Base-by-base conservation (phyloP, 2,888 invertebrate species). In the Yponomeuta cagnagella region DNA sequence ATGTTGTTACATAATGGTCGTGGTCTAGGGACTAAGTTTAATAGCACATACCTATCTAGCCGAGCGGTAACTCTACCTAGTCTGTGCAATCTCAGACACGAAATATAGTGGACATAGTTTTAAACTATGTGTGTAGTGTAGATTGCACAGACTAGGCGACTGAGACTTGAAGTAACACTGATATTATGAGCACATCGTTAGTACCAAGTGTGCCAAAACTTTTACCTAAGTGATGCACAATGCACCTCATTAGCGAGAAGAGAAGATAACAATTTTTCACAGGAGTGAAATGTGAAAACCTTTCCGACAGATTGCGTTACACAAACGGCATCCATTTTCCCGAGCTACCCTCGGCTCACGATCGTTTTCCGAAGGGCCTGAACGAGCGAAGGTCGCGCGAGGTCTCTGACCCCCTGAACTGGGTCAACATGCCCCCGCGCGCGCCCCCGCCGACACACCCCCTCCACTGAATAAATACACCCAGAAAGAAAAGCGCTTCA, bases 341-440 rank as follows among this genome's bases (percentile, higher is more conserved):
- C 4, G 52, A 58, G 12, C 52, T 8, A 43, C 52, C 15, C 12
- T 58, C 52, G 52, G 52, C 79, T 82, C 76, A 79, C 78, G 78
- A 77, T 79, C 79, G 78, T 77, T 80, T 80, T 81, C 84, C 83
- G 84, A 82, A 86, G 82, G 86, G 76, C 85, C 87, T 86, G 52
- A 12, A 85, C 81, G 71, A 12, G 33, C 89, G 91, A 91, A 92
- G 91, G 91, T 90, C 91, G 89, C 73, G 74, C 75, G 83, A 90
- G 91, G 90, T 91, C 90, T 85, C 80, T 80, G 90, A 91, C 91
- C 86, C 82, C 77, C 72, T 74, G 73, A 70, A 63, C 52, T 67
- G 48, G 52, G 52, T 31, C 52, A 64, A 23, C 74, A 74, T 70
- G 74, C 75, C 73, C 73, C 73, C 72, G 72, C 68, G 72, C 72